These are phyloP conservation scores for Neodiprion fabricii DNA, from an alignment of 1,140 invertebrate species.

Conservation along the genomic window DNA sequence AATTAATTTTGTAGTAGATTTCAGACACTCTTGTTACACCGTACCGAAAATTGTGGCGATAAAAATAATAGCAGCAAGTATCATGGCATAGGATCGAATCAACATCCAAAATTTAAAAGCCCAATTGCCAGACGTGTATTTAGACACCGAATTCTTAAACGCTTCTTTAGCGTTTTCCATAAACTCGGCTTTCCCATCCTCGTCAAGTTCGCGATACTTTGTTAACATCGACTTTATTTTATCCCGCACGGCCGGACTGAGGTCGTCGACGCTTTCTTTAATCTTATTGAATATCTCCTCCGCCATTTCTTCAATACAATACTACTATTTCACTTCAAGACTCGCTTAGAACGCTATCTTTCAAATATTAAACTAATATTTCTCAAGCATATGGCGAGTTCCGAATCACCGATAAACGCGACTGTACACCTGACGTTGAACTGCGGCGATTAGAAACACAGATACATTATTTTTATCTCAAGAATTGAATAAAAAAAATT, in stretches of 20 bases:
- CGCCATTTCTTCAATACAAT: not conserved
- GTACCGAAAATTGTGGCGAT: constrained; percentile 29
- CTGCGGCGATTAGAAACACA: too few relatives aligned
- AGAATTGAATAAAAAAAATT: too few relatives aligned
- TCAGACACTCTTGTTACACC: not conserved
- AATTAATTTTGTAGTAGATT: constrained; percentile 3
- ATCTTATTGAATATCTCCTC: constrained; percentile 17
- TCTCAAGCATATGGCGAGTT: too few relatives aligned
- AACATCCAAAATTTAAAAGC: not conserved
- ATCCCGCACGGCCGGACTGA: constrained; percentile 34
- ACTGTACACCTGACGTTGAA: too few relatives aligned
- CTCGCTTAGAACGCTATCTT: too few relatives aligned
- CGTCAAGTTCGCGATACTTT: constrained; percentile 49
- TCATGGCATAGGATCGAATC: not conserved
- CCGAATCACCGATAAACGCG: too few relatives aligned
- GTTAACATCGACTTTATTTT: constrained; percentile 49
- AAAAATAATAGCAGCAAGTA: constrained; percentile 19
- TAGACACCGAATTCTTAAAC: constrained; percentile 12
- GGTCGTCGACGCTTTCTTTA: constrained; percentile 6
- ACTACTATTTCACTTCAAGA: constrained; percentile 10
- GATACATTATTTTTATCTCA: too few relatives aligned
- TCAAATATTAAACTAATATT: too few relatives aligned
- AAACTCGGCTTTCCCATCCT: constrained; percentile 52
- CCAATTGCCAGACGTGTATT: not conserved
- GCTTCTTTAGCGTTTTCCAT: constrained; percentile 43